phyloP scores from a whole-genome alignment of 2,113 vertebrate species.

The Bujurquina vittata region DNA sequence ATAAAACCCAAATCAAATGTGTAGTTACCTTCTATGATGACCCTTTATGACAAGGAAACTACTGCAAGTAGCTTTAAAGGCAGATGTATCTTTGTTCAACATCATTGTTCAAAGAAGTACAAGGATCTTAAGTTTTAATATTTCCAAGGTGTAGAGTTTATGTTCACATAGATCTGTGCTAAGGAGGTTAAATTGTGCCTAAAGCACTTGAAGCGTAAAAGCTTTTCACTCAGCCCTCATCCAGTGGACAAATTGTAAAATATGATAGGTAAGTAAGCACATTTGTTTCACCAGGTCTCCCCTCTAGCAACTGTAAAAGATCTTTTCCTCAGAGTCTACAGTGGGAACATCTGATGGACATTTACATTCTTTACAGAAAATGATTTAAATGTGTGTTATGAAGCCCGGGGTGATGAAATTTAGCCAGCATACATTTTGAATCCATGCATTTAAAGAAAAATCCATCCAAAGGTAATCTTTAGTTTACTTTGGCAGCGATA shows the following conservation, averaged over 20 bases:
- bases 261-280: background rate
- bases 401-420: slow-evolving; percentile 13
- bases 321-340: background rate
- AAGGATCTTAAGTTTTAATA: background rate
- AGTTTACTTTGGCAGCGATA: background rate
- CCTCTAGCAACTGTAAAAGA: background rate
- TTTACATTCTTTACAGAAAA: background rate
- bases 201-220: background rate
- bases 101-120: background rate
- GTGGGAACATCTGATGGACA: background rate
- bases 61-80: background rate
- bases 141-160: background rate
- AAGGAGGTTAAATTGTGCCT: background rate
- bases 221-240: background rate
- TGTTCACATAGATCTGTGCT: background rate
- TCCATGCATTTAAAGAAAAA: slow-evolving; percentile 15
- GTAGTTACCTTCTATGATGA: background rate
- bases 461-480: background rate
- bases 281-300: background rate
- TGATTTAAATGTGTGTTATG: slow-evolving; percentile 13
- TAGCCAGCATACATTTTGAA: background rate
- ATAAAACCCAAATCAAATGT: background rate
- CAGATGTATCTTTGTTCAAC: background rate
- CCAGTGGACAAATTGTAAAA: background rate
- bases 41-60: background rate